Percentiles rank a stretch among this genome's conserved stretches.
Conservation (phyloP, 2,113 vertebrate species). For the Donacobius atricapilla region DNA sequence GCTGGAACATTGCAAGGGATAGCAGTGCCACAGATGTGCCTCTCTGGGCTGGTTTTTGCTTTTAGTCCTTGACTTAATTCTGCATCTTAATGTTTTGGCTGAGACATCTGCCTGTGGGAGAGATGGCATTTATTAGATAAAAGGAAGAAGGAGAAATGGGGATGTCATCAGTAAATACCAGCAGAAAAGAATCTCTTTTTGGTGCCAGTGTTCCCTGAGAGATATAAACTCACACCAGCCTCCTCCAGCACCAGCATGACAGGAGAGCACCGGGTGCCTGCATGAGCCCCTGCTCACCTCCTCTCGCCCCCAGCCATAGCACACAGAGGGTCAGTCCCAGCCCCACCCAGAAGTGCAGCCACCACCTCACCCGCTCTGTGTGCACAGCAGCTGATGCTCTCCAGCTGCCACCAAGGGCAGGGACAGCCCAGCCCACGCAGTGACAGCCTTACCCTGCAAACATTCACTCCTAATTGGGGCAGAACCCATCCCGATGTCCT, state of each 20-base stretch:
- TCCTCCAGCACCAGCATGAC: background rate
- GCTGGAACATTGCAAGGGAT: background rate
- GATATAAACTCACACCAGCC: background rate
- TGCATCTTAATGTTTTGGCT: background rate
- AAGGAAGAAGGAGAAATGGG: background rate
- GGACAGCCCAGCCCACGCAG: background rate
- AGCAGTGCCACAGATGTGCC: background rate
- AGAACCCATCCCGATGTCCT: accelerated
- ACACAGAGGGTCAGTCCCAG: background rate
- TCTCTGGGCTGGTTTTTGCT: background rate
- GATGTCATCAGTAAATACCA: background rate
- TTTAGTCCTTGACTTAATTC: background rate
- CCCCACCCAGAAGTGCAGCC: background rate
- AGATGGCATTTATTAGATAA: background rate
- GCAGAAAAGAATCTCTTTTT: background rate
- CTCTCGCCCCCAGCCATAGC: background rate
- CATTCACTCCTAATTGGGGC: accelerated
- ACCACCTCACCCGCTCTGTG: background rate
- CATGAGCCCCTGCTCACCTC: background rate
- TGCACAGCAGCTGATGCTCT: background rate
- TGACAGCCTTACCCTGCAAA: background rate
- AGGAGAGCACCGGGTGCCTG: accelerated
- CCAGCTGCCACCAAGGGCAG: background rate
- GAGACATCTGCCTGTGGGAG: background rate
- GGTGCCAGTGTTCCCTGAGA: background rate